A percentile compares a stretch with the other conserved stretches of the same genome.
Conservation (phyloP, 2,113 vertebrate genomes). For the Lutjanus erythropterus region DNA sequence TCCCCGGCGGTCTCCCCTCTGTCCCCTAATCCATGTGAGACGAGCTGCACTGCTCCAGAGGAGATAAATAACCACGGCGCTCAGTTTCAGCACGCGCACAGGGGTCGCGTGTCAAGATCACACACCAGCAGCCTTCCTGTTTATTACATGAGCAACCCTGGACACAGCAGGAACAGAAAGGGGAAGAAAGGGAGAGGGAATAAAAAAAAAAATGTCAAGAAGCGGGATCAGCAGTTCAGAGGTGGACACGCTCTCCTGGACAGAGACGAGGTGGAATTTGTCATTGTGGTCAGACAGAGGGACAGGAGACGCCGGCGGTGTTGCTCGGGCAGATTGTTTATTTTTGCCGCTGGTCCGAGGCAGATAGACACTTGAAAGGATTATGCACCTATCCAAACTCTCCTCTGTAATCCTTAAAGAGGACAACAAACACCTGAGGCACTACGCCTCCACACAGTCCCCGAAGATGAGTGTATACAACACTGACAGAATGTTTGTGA, state of each 20-base stretch:
- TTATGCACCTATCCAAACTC: conserved; percentile 57
- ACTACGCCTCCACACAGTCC: conserved; percentile 49
- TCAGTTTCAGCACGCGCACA: conserved; percentile 17
- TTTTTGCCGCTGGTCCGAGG: conserved; percentile 30
- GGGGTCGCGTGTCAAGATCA: conserved; percentile 71
- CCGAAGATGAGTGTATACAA: conserved; percentile 36
- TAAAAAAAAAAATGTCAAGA: background rate
- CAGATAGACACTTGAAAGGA: conserved; percentile 53
- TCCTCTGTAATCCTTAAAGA: conserved; percentile 64
- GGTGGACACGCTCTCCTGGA: conserved; percentile 19
- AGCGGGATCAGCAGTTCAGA: conserved; percentile 23
- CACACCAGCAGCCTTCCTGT: conserved; percentile 30
- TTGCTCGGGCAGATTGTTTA: conserved; percentile 28
- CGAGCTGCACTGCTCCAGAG: conserved; percentile 33
- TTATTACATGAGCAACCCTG: conserved; percentile 38
- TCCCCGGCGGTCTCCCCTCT: conserved; percentile 59
- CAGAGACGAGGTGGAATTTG: conserved; percentile 30
- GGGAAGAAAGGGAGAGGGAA: background rate
- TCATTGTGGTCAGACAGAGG: conserved; percentile 5
- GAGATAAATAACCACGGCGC: conserved; percentile 66
- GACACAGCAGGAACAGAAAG: conserved; percentile 27
- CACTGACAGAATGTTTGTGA: conserved; percentile 37
- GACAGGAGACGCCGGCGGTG: background rate
- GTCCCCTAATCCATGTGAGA: conserved; percentile 68
- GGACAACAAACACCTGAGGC: conserved; percentile 71